Percentiles rank a stretch among this genome's conserved stretches.
These are phyloP conservation scores for Syrista parreyssii DNA, from an alignment of 2,888 invertebrate genomes.

Conservation along the genomic window DNA sequence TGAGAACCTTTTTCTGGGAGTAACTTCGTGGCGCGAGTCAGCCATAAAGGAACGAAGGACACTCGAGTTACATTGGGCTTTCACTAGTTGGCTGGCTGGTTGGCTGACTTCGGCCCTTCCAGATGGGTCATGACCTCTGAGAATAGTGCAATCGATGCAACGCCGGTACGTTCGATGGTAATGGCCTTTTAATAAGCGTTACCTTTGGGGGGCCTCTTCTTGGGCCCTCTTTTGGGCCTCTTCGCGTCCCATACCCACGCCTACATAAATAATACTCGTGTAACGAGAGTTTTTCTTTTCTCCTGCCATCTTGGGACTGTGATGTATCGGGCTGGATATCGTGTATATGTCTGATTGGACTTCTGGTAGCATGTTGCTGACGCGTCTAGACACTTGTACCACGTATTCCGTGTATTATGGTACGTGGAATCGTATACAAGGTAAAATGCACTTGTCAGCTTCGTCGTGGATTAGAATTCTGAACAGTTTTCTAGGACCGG, in stretches of 20 bases:
- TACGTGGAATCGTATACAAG: neutral
- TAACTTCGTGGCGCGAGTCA: neutral
- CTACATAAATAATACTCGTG: neutral
- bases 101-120: neutral
- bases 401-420: neutral
- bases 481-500: neutral
- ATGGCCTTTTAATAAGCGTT: slow-evolving; percentile 39
- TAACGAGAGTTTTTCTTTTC: neutral
- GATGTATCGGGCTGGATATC: neutral
- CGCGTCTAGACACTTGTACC: neutral
- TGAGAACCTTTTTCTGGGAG: neutral
- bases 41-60: neutral
- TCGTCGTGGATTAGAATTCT: neutral
- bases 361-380: neutral
- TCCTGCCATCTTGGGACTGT: neutral
- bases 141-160: slow-evolving; percentile 11
- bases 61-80: neutral
- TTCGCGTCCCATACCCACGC: neutral
- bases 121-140: neutral
- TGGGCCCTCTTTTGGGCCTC: slow-evolving; percentile 11
- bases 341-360: neutral
- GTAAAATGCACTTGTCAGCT: neutral
- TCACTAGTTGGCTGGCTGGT: neutral
- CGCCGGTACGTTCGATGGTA: slow-evolving; percentile 12
- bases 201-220: slow-evolving; percentile 16